phyloP scores from a whole-genome alignment of 2,888 invertebrate genomes.

The Lydus trimaculatus region DNA sequence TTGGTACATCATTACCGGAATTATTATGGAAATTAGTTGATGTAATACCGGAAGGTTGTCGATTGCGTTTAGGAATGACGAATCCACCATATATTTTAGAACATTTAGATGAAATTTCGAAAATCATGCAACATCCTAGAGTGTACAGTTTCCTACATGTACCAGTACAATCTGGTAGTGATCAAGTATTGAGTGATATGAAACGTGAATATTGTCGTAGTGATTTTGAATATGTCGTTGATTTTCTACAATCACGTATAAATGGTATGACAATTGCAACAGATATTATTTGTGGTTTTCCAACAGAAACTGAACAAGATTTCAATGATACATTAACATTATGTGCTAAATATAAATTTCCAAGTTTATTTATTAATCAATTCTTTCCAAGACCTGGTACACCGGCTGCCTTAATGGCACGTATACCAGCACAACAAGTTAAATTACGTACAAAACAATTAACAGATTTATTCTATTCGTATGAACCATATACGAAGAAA shows the following conservation, averaged over 20 bases:
- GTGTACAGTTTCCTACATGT: slow-evolving; percentile 97
- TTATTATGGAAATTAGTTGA: slow-evolving; percentile 86
- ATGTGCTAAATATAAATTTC: slow-evolving; percentile 87
- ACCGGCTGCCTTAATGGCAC: slow-evolving; percentile 88
- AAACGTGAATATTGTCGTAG: slow-evolving; percentile 90
- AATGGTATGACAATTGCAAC: slow-evolving; percentile 94
- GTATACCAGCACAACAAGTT: slow-evolving; percentile 85
- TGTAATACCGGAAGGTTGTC: slow-evolving; percentile 76
- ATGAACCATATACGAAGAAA: slow-evolving; percentile 80
- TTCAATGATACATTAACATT: slow-evolving; percentile 88
- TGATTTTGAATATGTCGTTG: slow-evolving; percentile 90
- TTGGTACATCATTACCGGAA: slow-evolving; percentile 86
- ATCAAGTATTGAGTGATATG: slow-evolving; percentile 93
- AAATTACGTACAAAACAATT: slow-evolving; percentile 88
- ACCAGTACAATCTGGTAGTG: slow-evolving; percentile 98
- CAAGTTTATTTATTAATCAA: slow-evolving; percentile 97
- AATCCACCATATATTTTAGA: slow-evolving; percentile 98
- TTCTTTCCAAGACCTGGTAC: slow-evolving; percentile 97
- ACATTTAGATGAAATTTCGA: slow-evolving; percentile 88
- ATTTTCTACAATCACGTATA: slow-evolving; percentile 81
- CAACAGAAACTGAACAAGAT: slow-evolving; percentile 90
- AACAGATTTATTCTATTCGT: slow-evolving; percentile 89
- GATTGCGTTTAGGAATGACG: slow-evolving; percentile 94
- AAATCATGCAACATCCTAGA: slow-evolving; percentile 84
- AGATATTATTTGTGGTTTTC: slow-evolving; percentile 98